Conservation (phyloP, 2,113 vertebrate genomes). For the Cryptoleucopteryx plumbea region DNA sequence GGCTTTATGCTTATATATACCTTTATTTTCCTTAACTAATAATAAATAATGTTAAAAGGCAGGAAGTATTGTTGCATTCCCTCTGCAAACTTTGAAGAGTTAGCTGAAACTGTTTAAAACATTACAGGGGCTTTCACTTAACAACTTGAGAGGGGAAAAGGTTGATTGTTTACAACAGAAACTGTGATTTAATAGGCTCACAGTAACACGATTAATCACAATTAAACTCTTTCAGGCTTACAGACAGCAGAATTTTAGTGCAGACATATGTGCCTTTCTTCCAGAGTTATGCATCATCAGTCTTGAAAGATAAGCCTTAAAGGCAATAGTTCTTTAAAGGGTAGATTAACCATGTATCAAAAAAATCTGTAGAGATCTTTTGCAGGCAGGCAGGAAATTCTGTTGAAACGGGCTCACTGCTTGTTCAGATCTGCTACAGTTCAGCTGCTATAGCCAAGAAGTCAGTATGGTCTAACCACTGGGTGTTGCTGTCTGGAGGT, state of each 20-base stretch:
- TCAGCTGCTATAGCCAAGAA: neutral
- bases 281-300: neutral
- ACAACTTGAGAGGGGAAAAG: neutral
- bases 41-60: neutral
- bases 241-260: neutral
- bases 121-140: neutral
- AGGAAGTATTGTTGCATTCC: neutral
- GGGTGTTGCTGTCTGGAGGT: rapidly evolving
- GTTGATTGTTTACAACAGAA: neutral
- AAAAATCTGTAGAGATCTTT: neutral
- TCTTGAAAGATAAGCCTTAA: neutral
- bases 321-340: neutral
- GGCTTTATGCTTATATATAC: neutral
- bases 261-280: neutral
- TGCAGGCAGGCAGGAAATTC: neutral
- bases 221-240: neutral
- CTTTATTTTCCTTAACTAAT: neutral
- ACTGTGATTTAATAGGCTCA: neutral
- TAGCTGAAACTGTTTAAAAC: neutral
- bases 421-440: neutral
- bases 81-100: neutral
- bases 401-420: neutral
- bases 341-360: neutral
- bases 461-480: neutral
- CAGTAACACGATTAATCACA: neutral